These are phyloP conservation scores for Pseudopodoces humilis DNA, from an alignment of 2,113 vertebrate species.

Conservation along the genomic window DNA sequence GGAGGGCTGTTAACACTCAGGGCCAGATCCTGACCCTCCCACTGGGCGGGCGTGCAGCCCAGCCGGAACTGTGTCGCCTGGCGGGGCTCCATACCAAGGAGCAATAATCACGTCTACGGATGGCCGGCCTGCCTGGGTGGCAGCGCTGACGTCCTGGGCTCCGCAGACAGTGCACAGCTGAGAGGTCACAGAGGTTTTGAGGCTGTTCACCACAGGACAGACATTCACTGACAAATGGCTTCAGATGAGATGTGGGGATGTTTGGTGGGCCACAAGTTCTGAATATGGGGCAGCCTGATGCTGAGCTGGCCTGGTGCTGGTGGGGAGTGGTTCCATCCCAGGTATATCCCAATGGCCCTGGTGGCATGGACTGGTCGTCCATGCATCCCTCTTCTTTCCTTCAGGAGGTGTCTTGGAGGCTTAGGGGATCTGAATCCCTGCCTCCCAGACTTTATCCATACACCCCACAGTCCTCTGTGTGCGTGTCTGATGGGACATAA, in stretches of 20 bases:
- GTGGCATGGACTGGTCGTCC: background rate
- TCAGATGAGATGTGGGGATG: background rate
- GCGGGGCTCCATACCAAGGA: background rate
- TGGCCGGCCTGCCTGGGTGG: conserved; percentile 38
- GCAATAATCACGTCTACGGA: background rate
- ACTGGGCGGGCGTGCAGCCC: background rate
- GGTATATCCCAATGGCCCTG: fast-evolving
- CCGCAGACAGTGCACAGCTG: background rate
- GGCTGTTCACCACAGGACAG: background rate
- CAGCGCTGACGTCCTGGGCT: fast-evolving
- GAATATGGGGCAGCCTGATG: background rate
- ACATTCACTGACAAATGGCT: background rate
- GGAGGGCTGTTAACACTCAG: conserved; percentile 28
- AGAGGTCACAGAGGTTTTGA: background rate
- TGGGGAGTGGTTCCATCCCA: background rate
- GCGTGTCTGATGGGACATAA: background rate
- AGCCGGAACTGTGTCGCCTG: background rate
- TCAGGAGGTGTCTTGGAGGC: background rate
- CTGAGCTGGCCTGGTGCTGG: background rate
- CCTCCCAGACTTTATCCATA: background rate
- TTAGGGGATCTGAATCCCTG: background rate
- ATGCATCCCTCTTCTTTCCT: background rate
- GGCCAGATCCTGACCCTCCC: conserved; percentile 13
- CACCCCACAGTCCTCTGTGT: fast-evolving
- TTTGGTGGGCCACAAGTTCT: background rate